A percentile compares a stretch with the other conserved stretches of the same genome.
Evolutionary conservation across 2,113 vertebrate genomes (phyloP).

Genomic region (Rutilus rutilus): DNA sequence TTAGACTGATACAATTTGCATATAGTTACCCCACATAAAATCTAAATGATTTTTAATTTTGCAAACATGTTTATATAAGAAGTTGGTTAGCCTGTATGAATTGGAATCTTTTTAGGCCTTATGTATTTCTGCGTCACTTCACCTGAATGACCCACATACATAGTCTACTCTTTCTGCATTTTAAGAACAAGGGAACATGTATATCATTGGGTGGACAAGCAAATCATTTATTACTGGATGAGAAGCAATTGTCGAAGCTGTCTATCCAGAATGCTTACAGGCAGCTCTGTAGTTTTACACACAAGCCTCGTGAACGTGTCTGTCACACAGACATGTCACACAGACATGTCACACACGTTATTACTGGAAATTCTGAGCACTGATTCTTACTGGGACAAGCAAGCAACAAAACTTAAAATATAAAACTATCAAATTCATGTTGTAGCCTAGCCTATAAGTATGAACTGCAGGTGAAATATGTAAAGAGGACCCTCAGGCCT

Average conservation of each 20-base stretch:
- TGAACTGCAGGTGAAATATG: too few species aligned
- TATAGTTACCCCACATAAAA: neutral
- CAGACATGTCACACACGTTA: too few species aligned
- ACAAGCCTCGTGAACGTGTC: neutral
- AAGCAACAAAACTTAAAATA: neutral
- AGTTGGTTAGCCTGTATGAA: neutral
- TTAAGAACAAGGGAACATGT: conserved; percentile 64
- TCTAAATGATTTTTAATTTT: neutral
- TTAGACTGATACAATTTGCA: neutral
- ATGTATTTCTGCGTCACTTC: neutral
- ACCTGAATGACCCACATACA: conserved; percentile 31
- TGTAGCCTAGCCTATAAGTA: neutral
- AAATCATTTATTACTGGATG: conserved; percentile 52
- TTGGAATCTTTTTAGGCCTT: neutral
- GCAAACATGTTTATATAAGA: neutral
- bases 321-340: neutral
- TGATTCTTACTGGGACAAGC: neutral
- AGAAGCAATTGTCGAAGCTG: conserved; percentile 2
- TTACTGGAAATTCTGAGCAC: neutral
- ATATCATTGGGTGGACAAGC: conserved; percentile 20
- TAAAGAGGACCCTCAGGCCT: neutral
- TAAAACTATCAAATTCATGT: neutral
- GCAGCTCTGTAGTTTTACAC: neutral
- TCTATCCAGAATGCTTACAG: conserved; percentile 2
- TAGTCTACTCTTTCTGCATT: conserved; percentile 57